Conservation (phyloP, 2,113 vertebrate genomes). For the Nyctibius bracteatus region DNA sequence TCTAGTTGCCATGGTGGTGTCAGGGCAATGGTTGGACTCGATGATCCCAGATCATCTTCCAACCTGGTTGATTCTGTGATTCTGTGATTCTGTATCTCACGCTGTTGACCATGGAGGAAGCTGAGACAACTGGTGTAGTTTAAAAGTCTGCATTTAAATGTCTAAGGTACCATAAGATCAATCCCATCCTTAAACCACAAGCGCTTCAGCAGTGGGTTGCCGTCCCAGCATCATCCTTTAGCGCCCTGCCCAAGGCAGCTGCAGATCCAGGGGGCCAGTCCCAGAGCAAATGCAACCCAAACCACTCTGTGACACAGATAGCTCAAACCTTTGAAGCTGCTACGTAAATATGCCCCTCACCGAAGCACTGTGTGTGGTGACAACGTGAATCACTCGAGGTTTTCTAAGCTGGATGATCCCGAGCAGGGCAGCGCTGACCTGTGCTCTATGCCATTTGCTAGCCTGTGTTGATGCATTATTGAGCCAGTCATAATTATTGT, state of each 20-base stretch:
- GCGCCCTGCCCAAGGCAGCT: background rate
- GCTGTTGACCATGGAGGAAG: background rate
- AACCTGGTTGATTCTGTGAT: too few species aligned
- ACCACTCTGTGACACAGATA: background rate
- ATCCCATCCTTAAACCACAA: background rate
- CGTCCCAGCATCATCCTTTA: accelerated
- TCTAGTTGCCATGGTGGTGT: too few species aligned
- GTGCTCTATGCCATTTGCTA: background rate
- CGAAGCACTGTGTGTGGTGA: accelerated
- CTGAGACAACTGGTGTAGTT: background rate
- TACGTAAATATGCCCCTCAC: background rate
- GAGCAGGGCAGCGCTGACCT: background rate
- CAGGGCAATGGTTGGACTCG: too few species aligned
- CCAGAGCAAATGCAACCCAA: background rate
- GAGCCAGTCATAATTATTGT: background rate
- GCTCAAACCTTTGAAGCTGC: background rate
- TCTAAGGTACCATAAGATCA: background rate
- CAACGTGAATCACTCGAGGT: background rate
- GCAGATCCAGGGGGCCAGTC: background rate
- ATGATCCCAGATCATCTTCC: too few species aligned
- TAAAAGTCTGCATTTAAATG: background rate
- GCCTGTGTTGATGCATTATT: background rate
- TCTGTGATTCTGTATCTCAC: too few species aligned
- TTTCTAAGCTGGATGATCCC: background rate
- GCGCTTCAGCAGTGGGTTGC: accelerated